Evolutionary conservation across 2,797 vertebrate genomes (phyloP).

Genomic region (Eurystomus glaucurus): DNA sequence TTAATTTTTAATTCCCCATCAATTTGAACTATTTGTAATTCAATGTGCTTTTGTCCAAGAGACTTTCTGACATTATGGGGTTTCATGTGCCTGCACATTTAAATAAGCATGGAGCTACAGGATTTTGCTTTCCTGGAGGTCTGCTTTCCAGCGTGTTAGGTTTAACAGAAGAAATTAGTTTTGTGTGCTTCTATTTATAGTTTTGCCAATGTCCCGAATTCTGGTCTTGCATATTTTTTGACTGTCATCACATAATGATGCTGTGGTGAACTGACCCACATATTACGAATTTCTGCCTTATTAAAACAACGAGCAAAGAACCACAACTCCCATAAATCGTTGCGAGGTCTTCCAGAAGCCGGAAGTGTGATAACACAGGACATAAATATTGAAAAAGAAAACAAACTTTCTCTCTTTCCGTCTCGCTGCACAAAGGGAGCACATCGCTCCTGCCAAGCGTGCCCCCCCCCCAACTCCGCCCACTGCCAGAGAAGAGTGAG

Average conservation of each 20-base stretch:
- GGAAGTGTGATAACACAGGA: no score
- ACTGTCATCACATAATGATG: rapidly evolving
- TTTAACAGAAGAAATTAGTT: not conserved
- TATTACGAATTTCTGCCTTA: no score
- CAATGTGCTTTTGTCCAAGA: slow-evolving; percentile 43
- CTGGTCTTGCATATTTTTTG: not conserved
- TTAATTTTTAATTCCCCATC: slow-evolving; percentile 73
- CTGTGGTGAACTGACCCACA: no score
- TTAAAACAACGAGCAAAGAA: no score
- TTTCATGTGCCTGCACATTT: not conserved
- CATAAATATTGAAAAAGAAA: no score
- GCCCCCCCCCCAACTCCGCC: no score
- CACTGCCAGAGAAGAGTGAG: no score
- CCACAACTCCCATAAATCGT: no score
- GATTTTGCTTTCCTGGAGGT: not conserved
- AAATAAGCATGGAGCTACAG: not conserved
- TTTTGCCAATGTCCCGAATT: not conserved
- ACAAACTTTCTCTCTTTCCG: no score
- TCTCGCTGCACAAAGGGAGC: no score
- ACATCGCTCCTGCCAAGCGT: no score
- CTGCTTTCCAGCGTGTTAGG: not conserved
- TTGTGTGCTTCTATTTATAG: not conserved
- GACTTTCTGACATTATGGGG: slow-evolving; percentile 19
- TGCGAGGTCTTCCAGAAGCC: no score
- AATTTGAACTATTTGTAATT: slow-evolving; percentile 60